These are phyloP conservation scores for Parascotia fuliginaria DNA, from an alignment of 2,888 invertebrate genomes.

Conservation along the genomic window DNA sequence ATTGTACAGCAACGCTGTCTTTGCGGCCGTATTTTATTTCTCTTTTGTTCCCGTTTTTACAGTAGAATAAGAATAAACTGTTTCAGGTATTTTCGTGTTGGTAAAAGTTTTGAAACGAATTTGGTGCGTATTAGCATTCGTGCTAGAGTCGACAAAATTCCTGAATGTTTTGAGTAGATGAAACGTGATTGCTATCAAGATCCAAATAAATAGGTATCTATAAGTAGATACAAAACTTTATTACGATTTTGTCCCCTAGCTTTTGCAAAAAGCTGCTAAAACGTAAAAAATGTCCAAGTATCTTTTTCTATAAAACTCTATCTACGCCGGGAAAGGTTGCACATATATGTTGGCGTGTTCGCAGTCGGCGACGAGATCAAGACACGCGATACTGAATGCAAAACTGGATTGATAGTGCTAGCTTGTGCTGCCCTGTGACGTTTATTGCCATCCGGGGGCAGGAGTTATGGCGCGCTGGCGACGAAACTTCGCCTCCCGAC, in stretches of 20 bases:
- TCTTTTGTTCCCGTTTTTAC: constrained; percentile 22
- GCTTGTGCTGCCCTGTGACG: constrained; percentile 69
- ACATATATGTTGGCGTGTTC: constrained; percentile 29
- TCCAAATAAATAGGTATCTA: background rate
- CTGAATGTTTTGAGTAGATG: too few species aligned
- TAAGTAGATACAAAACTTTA: background rate
- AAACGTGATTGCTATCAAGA: too few species aligned
- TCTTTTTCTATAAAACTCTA: background rate
- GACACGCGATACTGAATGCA: constrained; percentile 75
- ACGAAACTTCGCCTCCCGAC: constrained; percentile 71
- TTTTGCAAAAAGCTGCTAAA: background rate
- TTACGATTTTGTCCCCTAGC: background rate
- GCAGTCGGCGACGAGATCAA: constrained; percentile 62
- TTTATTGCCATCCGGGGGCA: constrained; percentile 70
- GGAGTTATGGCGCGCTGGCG: constrained; percentile 68
- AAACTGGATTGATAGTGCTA: constrained; percentile 77
- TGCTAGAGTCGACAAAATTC: too few species aligned
- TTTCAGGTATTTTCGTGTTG: background rate
- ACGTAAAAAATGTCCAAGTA: background rate
- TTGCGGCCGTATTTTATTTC: constrained; percentile 49
- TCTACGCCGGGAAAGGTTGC: constrained; percentile 20
- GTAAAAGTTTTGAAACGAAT: too few species aligned
- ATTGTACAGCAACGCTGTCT: constrained; percentile 55
- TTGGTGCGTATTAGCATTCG: too few species aligned
- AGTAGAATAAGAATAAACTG: background rate